Conservation (phyloP, 2,113 vertebrate species). For the Motacilla alba region DNA sequence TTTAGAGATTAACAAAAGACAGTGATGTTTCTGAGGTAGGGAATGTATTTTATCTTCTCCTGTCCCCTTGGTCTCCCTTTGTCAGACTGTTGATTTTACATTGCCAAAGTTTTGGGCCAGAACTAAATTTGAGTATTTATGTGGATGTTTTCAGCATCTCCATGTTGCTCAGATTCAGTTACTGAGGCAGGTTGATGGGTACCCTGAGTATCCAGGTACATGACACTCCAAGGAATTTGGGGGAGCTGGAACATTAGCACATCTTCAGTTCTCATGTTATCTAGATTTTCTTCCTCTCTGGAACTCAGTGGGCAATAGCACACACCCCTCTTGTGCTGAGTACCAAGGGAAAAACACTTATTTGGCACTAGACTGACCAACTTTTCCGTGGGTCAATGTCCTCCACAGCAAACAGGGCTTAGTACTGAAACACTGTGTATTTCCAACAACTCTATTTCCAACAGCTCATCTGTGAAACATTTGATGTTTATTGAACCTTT, state of each 20-base stretch:
- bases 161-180: background rate
- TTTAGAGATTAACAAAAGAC: background rate
- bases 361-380: background rate
- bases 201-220: background rate
- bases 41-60: background rate
- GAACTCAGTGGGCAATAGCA: background rate
- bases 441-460: background rate
- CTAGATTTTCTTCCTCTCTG: background rate
- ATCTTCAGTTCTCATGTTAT: background rate
- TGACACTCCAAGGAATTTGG: background rate
- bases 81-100: background rate
- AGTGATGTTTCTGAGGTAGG: background rate
- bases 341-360: background rate
- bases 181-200: background rate
- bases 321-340: background rate
- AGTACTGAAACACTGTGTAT: background rate
- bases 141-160: background rate
- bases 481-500: background rate
- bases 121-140: background rate
- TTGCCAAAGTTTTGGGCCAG: background rate
- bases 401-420: background rate
- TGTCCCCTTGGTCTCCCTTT: background rate
- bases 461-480: background rate
- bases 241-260: background rate
- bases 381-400: accelerated